Conservation (phyloP, 2,888 invertebrate genomes). For the Cinara cedri region DNA sequence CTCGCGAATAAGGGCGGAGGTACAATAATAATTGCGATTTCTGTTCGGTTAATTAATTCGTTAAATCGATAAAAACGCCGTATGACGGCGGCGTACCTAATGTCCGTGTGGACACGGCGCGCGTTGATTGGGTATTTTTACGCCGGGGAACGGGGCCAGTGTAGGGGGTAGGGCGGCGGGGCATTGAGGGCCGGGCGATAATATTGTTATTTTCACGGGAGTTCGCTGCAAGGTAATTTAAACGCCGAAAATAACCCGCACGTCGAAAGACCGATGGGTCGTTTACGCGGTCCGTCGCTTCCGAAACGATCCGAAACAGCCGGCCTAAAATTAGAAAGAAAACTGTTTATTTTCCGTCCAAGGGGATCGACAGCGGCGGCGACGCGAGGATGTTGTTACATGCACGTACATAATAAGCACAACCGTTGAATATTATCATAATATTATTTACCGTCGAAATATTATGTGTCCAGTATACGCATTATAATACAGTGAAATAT, state of each 20-base stretch:
- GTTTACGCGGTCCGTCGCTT: conserved; percentile 12
- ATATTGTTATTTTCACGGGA: background rate
- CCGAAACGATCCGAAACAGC: conserved; percentile 10
- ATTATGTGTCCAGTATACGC: conserved; percentile 20
- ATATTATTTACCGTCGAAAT: conserved; percentile 6
- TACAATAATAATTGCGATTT: too few relatives aligned
- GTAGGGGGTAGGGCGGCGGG: too few relatives aligned
- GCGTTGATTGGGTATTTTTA: too few relatives aligned
- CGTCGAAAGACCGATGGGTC: background rate
- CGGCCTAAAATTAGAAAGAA: conserved; percentile 33
- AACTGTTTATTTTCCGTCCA: background rate
- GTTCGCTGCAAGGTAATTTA: background rate
- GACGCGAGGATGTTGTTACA: background rate
- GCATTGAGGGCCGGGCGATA: background rate
- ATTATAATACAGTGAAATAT: conserved; percentile 12
- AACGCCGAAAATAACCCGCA: conserved; percentile 5
- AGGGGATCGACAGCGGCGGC: background rate
- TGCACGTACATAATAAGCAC: background rate
- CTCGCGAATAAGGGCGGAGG: too few relatives aligned
- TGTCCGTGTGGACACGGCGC: too few relatives aligned
- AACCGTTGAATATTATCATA: background rate
- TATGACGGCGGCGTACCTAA: too few relatives aligned
- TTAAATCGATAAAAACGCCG: too few relatives aligned
- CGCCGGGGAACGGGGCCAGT: too few relatives aligned
- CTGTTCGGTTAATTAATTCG: too few relatives aligned